These are phyloP conservation scores for Pteropus rufus DNA, from an alignment of 2,797 vertebrate genomes.

Conservation along the genomic window DNA sequence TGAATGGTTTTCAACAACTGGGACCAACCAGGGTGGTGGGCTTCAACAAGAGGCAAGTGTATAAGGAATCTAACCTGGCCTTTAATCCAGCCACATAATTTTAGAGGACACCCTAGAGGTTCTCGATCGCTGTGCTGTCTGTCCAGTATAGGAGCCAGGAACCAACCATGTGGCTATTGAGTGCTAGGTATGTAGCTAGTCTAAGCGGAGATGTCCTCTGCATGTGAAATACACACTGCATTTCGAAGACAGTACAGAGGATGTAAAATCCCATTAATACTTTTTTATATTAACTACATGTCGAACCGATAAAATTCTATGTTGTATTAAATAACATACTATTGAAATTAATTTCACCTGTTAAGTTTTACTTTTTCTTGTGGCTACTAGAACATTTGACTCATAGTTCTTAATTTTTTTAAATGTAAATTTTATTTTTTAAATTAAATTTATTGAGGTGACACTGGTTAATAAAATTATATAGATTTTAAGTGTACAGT, in stretches of 20 bases:
- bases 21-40: neutral
- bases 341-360: neutral
- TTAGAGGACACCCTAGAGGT: neutral
- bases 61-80: neutral
- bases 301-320: neutral
- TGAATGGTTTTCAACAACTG: neutral
- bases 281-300: neutral
- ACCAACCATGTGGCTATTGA: accelerated
- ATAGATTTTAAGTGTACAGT: too few relatives aligned
- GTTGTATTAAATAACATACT: neutral
- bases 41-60: neutral
- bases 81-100: accelerated
- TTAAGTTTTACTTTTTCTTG: neutral
- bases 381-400: neutral
- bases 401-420: too few relatives aligned
- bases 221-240: neutral
- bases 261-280: neutral
- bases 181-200: neutral
- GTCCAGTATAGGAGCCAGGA: neutral
- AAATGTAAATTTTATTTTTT: too few relatives aligned
- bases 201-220: accelerated
- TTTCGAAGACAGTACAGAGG: neutral
- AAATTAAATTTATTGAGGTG: too few relatives aligned
- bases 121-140: accelerated
- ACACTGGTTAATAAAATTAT: too few relatives aligned